Evolutionary conservation across 2,113 vertebrate species (phyloP).

Genomic region (Gallinago jamesoni): DNA sequence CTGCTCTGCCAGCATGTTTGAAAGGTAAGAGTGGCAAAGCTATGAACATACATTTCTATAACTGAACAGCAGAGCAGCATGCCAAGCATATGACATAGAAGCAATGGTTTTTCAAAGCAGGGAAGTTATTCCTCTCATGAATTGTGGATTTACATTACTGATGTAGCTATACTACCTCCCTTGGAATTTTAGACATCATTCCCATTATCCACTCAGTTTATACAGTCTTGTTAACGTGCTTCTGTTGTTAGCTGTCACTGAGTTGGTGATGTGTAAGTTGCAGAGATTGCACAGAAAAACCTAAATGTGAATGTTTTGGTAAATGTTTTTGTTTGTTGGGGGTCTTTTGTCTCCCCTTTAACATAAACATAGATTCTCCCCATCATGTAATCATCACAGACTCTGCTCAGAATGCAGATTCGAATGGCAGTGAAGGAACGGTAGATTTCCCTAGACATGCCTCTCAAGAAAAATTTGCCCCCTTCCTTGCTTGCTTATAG

Average conservation of each 20-base stretch:
- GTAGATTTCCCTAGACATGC: fast-evolving
- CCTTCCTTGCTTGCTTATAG: background rate
- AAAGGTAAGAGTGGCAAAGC: background rate
- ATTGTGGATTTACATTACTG: background rate
- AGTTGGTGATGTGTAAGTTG: background rate
- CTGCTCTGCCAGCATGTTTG: background rate
- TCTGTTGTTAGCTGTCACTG: background rate
- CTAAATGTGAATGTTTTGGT: background rate
- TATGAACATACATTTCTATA: background rate
- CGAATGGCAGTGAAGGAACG: background rate
- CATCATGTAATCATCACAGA: background rate
- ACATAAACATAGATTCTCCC: background rate
- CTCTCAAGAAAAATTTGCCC: background rate
- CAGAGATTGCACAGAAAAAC: background rate
- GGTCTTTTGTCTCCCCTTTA: background rate
- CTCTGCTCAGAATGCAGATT: background rate
- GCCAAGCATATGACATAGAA: background rate
- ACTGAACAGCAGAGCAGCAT: background rate
- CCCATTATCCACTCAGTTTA: background rate
- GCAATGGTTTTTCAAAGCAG: background rate
- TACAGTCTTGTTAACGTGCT: background rate
- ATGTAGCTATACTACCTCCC: background rate
- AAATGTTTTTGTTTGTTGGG: background rate
- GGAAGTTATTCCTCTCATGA: background rate
- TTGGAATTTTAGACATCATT: background rate